These are phyloP conservation scores for Nasua narica DNA, from an alignment of 2,797 vertebrate genomes.

Conservation along the genomic window DNA sequence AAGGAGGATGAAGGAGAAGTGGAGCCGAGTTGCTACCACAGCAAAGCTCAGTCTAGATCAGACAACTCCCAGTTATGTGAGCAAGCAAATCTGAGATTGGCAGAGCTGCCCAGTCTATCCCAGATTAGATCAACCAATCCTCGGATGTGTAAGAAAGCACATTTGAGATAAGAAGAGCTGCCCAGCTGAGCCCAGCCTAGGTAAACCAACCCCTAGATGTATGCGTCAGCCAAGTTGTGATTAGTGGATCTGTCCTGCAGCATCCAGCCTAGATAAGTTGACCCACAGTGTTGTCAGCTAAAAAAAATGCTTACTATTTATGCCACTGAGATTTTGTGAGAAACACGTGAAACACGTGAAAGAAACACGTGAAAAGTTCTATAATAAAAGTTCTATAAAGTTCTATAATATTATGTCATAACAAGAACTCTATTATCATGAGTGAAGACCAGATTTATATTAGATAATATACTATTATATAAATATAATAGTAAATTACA, in stretches of 20 bases:
- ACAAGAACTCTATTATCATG: background rate
- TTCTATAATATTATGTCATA: background rate
- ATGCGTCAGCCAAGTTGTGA: background rate
- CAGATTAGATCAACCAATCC: background rate
- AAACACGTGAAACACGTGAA: background rate
- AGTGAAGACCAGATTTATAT: background rate
- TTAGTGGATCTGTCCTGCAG: background rate
- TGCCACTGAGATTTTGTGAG: background rate
- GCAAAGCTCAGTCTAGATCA: background rate
- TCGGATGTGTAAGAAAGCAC: background rate
- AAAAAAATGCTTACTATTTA: background rate
- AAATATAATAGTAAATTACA: too few relatives aligned
- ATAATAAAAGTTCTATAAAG: background rate
- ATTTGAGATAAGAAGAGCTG: background rate
- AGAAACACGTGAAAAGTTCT: background rate
- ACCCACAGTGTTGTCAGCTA: background rate
- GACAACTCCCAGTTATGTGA: background rate
- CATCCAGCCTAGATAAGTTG: background rate
- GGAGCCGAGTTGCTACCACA: background rate
- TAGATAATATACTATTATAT: too few relatives aligned
- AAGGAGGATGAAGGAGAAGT: background rate
- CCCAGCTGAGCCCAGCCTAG: background rate
- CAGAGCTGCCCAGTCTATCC: background rate
- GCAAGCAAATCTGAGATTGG: background rate
- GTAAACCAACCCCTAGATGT: background rate